Base-by-base conservation (phyloP, 2,797 vertebrate species). In the Poecilia gillii region DNA sequence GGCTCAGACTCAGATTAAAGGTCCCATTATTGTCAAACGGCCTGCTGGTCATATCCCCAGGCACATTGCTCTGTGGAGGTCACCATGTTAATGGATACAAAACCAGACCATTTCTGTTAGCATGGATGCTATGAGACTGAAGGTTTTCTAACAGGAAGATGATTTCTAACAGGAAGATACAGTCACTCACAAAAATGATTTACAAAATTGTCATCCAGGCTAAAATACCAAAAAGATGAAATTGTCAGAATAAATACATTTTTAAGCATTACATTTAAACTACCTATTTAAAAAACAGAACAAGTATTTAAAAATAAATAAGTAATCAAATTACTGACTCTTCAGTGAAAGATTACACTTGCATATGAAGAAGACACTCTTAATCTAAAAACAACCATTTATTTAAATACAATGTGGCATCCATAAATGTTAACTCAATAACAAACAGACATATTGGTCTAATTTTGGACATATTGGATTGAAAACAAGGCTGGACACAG, bases 1-100 rank as follows among this genome's bases (percentile, higher is more conserved):
- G 81, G 84, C 88, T 93, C 77, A 72, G 81, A 80, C 90, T 92
- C 85, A 84, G 91, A 92, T 91, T 93, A 92, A 94, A 92, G 90
- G 85, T 84, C 86, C 88, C 90, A 91, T 94, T 91, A 91, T 87
- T 78, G 89, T 84, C 82, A 79, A 84, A 88, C 71, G 83, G 83
- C 90, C 89, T 20, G 84, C 88, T 90, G 91, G 72, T 91, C 75
- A 84, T 83, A 72, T 89, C 91, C 89, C 85, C 82, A 47, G 90
- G 93, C 90, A 74, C 79, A 51, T 84, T 47, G 77, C 88, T 88
- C 81, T 66, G 81, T 71, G 77, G 90, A 92, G 93, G 93, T 94
- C 93, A 90, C 77, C 84, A 23, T 85, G 88, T 84, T 90, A 94
- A 92, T 90, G 85, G 82, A 87, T 76, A 81, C 82, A 81, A 80